A percentile compares a stretch with the other conserved stretches of the same genome.
Conservation (phyloP, 2,888 invertebrate species). For the Cylloceria caligata region DNA sequence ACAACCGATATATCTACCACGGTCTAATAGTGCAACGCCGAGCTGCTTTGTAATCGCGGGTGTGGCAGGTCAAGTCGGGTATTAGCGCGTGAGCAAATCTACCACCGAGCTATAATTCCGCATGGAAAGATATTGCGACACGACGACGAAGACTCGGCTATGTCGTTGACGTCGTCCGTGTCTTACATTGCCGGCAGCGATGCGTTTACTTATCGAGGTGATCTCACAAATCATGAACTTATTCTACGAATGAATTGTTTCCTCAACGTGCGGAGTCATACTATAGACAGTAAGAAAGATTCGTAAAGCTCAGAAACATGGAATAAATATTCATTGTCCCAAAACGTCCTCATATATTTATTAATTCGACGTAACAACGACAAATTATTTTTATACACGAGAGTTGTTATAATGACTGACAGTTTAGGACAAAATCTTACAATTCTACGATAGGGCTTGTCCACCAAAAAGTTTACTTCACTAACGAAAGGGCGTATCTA, state of each 20-base stretch:
- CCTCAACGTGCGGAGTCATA: too few relatives aligned
- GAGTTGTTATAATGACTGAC: too few relatives aligned
- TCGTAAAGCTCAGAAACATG: too few relatives aligned
- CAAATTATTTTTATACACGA: too few relatives aligned
- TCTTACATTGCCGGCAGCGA: background rate
- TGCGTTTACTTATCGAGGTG: background rate
- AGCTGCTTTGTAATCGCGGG: constrained; percentile 4
- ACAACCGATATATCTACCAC: constrained; percentile 10
- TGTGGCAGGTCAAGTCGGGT: constrained; percentile 32
- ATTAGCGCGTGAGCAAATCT: background rate
- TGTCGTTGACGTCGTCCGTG: background rate
- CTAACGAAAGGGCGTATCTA: too few relatives aligned
- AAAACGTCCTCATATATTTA: too few relatives aligned
- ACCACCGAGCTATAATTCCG: background rate
- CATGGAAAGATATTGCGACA: constrained; percentile 13
- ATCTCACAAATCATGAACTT: constrained; percentile 8
- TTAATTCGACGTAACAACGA: too few relatives aligned
- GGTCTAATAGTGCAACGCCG: constrained; percentile 1
- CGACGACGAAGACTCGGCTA: background rate
- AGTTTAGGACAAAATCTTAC: too few relatives aligned
- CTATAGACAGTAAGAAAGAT: too few relatives aligned
- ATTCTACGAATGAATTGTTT: constrained; percentile 1
- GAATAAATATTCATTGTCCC: too few relatives aligned
- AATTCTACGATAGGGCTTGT: too few relatives aligned
- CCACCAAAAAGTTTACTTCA: too few relatives aligned